These are phyloP conservation scores for Neotragus pygmaeus DNA, from an alignment of 2,113 vertebrate genomes.

Conservation along the genomic window DNA sequence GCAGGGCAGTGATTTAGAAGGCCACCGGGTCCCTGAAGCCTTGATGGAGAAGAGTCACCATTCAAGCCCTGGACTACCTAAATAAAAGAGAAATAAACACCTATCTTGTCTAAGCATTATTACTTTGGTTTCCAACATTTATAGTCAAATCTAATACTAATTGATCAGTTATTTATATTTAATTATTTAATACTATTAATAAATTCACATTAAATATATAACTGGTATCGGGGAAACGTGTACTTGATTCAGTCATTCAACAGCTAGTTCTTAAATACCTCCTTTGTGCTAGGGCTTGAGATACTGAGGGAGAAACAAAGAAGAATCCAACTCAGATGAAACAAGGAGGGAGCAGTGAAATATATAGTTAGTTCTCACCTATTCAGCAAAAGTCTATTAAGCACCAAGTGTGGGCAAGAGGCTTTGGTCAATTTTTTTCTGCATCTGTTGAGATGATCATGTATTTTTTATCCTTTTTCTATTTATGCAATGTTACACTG, in stretches of 20 bases:
- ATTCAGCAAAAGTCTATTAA: background rate
- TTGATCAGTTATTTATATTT: background rate
- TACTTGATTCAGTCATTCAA: background rate
- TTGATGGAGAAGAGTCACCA: background rate
- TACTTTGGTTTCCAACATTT: conserved; percentile 21
- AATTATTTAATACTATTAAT: conserved; percentile 4
- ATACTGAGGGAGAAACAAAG: background rate
- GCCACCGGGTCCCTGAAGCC: background rate
- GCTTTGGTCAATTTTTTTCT: background rate
- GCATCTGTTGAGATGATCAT: background rate
- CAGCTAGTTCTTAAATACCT: background rate
- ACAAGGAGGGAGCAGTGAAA: background rate
- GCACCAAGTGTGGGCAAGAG: background rate
- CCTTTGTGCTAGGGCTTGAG: background rate
- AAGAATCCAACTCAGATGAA: background rate
- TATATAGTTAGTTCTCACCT: background rate
- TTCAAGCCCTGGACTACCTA: background rate
- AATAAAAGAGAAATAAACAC: background rate
- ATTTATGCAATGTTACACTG: background rate
- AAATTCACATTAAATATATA: background rate
- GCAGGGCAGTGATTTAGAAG: background rate
- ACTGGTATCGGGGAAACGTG: background rate
- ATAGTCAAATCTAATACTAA: background rate
- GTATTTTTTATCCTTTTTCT: background rate
- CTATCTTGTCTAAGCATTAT: background rate